Evolutionary conservation across 1,140 invertebrate species (phyloP).

Genomic region (Tyrophagus putrescentiae): DNA sequence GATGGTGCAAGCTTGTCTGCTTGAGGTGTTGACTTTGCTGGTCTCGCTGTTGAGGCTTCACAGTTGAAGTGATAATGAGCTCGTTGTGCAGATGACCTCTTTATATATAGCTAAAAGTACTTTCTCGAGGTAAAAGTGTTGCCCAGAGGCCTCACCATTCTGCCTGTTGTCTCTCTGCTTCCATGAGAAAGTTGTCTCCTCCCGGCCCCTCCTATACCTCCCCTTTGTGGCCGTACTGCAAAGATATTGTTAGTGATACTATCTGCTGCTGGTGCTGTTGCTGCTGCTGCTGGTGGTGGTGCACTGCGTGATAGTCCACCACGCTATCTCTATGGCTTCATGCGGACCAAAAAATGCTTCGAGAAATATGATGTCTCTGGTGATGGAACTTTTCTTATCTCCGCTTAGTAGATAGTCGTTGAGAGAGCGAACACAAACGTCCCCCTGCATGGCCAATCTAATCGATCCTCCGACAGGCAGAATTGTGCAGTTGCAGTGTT

Average conservation of each 20-base stretch:
- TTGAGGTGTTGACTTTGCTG: slow-evolving; percentile 5
- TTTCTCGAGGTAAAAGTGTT: slow-evolving; percentile 2
- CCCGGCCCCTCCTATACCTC: neutral
- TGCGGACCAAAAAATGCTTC: neutral
- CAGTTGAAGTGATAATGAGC: neutral
- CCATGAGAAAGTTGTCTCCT: neutral
- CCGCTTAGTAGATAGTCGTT: too few relatives aligned
- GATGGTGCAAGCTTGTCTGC: too few relatives aligned
- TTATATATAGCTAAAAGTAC: neutral
- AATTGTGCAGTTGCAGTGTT: too few relatives aligned
- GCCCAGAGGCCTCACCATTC: too few relatives aligned
- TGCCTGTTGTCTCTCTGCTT: neutral
- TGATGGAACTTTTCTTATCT: slow-evolving; percentile 13
- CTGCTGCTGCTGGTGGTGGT: too few relatives aligned
- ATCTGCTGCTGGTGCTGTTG: too few relatives aligned
- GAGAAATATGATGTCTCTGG: neutral
- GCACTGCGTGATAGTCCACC: too few relatives aligned
- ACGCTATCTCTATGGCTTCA: neutral
- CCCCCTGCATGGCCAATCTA: too few relatives aligned
- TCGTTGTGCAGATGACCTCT: neutral
- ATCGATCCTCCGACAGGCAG: too few relatives aligned
- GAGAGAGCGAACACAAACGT: too few relatives aligned
- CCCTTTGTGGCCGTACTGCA: neutral
- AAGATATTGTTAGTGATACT: too few relatives aligned
- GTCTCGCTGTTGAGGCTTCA: neutral